Evolutionary conservation across 2,888 invertebrate genomes (phyloP), one percentile per base, ranked within the genome.

Genomic region (Thymelicus acteon): DNA sequence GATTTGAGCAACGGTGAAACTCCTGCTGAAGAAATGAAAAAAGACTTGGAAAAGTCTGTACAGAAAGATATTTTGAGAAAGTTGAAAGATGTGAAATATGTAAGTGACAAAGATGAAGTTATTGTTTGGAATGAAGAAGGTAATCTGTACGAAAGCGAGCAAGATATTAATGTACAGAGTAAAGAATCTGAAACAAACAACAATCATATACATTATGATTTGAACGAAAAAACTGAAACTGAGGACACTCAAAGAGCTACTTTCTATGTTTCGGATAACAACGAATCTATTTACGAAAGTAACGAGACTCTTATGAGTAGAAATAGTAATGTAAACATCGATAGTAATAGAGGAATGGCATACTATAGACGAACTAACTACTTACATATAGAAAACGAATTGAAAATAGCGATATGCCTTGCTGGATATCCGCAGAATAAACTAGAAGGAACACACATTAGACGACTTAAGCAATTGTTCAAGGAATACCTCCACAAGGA

Each of bases 291-390:
- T 37, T 78, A 82, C 13, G 90, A 85, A 74, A 92, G 89, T 73
- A 83, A 77, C 57, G 88, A 89, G 5, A 87, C 87, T 73, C 76
- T 90, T 4, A 79, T 74, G 13, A 72, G 83, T 13, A 85, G 86
- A 64, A 83, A 81, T 52, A 88, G 89, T 57, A 86, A 86, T 67
- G 74, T 92, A 7, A 89, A 90, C 48, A 90, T 92, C 10, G 91
- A 92, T 67, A 91, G 91, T 66, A 91, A 88, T 54, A 83, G 91
- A 79, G 91, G 92, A 0, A 89, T 92, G 8, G 91, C 92, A 0
- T 93, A 92, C 67, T 87, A 92, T 71, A 87, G 93, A 76, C 82
- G 93, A 31, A 93, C 93, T 0, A 93, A 93, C 73, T 93, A 93
- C 71, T 78, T 93, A 44, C 89, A 93, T 19, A 87, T 93, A 0